phyloP scores from a whole-genome alignment of 2,113 vertebrate genomes.

The Arizona elegans region DNA sequence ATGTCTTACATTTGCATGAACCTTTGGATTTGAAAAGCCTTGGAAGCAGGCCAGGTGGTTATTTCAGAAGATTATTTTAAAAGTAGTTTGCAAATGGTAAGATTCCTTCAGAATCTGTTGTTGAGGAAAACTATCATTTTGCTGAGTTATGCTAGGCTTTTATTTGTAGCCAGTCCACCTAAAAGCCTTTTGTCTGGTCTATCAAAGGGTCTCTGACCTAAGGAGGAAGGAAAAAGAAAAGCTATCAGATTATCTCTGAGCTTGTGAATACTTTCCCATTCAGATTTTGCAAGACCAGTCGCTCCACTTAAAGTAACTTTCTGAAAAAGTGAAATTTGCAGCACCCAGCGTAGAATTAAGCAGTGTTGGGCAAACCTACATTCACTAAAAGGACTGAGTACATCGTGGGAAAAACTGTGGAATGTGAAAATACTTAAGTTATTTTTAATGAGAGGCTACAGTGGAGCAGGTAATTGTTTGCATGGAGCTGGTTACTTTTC shows the following conservation, averaged over 20 bases:
- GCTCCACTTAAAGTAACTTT: constrained; percentile 11
- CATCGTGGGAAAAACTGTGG: constrained; percentile 11
- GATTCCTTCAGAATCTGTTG: constrained; percentile 17
- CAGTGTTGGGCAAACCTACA: neutral
- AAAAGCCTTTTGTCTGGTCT: constrained; percentile 54
- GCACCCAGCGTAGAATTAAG: constrained; percentile 23
- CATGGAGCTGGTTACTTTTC: constrained; percentile 19
- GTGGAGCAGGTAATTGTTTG: constrained; percentile 24
- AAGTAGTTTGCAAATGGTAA: constrained; percentile 15
- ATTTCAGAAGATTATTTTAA: constrained; percentile 20
- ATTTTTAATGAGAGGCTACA: constrained; percentile 15
- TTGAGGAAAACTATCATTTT: constrained; percentile 10
- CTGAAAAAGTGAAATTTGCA: constrained; percentile 54
- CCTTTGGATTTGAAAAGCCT: constrained; percentile 1
- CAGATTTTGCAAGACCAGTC: constrained; percentile 9
- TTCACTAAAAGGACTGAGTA: neutral
- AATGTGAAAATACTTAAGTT: constrained; percentile 21
- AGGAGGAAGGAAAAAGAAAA: constrained; percentile 4
- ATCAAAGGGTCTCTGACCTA: constrained; percentile 48
- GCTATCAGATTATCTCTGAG: constrained; percentile 26
- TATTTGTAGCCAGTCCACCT: constrained; percentile 15
- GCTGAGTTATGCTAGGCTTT: constrained; percentile 16
- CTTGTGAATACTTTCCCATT: neutral
- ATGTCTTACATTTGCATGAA: constrained; percentile 18
- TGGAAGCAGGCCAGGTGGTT: neutral